Conservation (phyloP, 2,888 invertebrate genomes). For the Mythimna lalbum region DNA sequence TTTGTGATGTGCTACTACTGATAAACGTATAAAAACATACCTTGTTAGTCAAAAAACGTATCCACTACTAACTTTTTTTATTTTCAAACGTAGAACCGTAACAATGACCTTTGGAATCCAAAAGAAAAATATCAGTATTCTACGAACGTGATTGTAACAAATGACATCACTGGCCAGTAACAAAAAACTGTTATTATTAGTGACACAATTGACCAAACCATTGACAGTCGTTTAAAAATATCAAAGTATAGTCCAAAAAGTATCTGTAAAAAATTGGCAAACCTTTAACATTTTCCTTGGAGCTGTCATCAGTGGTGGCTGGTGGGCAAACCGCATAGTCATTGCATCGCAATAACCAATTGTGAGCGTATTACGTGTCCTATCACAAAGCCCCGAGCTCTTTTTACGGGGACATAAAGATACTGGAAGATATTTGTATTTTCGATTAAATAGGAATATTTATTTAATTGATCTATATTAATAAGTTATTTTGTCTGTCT, state of each 20-base stretch:
- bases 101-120: constrained; percentile 12
- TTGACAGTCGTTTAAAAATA: constrained; percentile 55
- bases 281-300: constrained; percentile 79
- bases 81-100: background rate
- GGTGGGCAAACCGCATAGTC: constrained; percentile 86
- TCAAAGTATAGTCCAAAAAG: constrained; percentile 48
- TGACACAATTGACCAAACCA: constrained; percentile 40
- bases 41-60: constrained; percentile 14
- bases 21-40: constrained; percentile 2
- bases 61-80: background rate
- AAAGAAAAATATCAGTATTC: constrained; percentile 27
- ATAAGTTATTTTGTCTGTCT: too few species aligned
- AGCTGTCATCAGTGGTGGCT: constrained; percentile 73
- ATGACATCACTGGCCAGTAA: constrained; percentile 30
- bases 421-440: constrained; percentile 65
- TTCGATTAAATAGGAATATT: too few species aligned
- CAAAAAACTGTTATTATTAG: constrained; percentile 41
- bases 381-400: constrained; percentile 86
- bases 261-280: constrained; percentile 67
- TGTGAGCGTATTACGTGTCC: constrained; percentile 90
- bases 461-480: too few species aligned
- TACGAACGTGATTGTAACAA: constrained; percentile 37
- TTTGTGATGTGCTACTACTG: background rate
- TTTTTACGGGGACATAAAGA: constrained; percentile 68
- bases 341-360: constrained; percentile 91